A percentile compares a stretch with the other conserved stretches of the same genome.
phyloP scores from a whole-genome alignment of 2,797 vertebrate species.

The Strix occidentalis region DNA sequence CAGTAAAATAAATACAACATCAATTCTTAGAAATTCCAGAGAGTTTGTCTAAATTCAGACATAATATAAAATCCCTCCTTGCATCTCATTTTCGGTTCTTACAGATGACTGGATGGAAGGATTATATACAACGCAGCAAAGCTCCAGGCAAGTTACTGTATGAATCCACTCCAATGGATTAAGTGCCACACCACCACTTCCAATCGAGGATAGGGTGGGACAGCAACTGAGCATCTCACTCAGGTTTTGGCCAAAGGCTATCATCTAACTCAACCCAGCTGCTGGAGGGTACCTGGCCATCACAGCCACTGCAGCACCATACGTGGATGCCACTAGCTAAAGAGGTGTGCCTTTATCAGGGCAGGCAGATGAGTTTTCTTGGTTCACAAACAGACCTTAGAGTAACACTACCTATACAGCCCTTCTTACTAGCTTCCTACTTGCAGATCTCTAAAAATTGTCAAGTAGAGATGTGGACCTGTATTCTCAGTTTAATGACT shows the following conservation, averaged over 20 bases:
- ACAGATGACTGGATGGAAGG: not conserved
- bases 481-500: not conserved
- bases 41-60: not conserved
- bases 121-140: not conserved
- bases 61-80: not conserved
- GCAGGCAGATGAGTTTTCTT: not conserved
- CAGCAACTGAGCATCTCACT: not conserved
- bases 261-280: not conserved
- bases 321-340: not conserved
- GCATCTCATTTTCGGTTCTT: not conserved
- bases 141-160: accelerated
- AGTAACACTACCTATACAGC: not conserved
- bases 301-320: not conserved
- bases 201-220: accelerated
- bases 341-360: not conserved
- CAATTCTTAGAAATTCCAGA: not conserved
- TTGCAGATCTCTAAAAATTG: not conserved
- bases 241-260: not conserved
- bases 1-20: not conserved
- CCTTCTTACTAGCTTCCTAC: not conserved
- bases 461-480: not conserved
- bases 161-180: not conserved
- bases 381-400: not conserved
- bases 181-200: not conserved
- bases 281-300: not conserved